Evolutionary conservation across 2,113 vertebrate species (phyloP).

Genomic region (Sylvietta virens): DNA sequence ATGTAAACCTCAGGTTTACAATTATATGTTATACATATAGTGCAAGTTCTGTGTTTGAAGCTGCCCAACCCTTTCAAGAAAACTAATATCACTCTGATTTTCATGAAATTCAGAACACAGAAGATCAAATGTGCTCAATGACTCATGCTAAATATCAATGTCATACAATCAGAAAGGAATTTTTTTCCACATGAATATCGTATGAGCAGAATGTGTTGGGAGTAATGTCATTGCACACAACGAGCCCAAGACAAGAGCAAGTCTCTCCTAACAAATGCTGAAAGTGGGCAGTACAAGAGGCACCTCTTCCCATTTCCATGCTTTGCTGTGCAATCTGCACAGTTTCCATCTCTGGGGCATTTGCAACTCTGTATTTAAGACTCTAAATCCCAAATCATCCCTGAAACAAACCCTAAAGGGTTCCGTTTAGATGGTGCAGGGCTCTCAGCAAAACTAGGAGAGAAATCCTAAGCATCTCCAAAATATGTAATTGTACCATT

Average conservation of each 20-base stretch:
- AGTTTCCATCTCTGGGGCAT: not conserved
- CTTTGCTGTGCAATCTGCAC: not conserved
- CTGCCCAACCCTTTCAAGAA: not conserved
- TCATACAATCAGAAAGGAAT: constrained; percentile 11
- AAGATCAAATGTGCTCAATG: not conserved
- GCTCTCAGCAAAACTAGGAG: not conserved
- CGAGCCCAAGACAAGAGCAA: not conserved
- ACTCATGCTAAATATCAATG: not conserved
- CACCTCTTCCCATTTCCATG: not conserved
- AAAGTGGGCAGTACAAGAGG: not conserved
- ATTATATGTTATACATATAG: not conserved
- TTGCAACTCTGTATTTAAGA: not conserved
- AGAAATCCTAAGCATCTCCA: not conserved
- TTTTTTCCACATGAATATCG: not conserved
- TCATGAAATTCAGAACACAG: not conserved
- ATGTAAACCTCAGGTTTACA: not conserved
- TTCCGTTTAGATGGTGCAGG: not conserved
- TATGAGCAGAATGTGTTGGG: not conserved
- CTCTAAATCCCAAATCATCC: not conserved
- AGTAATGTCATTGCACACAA: not conserved
- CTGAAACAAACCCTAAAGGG: not conserved
- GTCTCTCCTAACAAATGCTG: not conserved
- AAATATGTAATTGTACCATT: not conserved
- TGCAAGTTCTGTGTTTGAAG: not conserved
- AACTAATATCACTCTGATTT: not conserved